These are phyloP conservation scores for Conus canariensis DNA, from an alignment of 2,888 invertebrate species.

Conservation along the genomic window DNA sequence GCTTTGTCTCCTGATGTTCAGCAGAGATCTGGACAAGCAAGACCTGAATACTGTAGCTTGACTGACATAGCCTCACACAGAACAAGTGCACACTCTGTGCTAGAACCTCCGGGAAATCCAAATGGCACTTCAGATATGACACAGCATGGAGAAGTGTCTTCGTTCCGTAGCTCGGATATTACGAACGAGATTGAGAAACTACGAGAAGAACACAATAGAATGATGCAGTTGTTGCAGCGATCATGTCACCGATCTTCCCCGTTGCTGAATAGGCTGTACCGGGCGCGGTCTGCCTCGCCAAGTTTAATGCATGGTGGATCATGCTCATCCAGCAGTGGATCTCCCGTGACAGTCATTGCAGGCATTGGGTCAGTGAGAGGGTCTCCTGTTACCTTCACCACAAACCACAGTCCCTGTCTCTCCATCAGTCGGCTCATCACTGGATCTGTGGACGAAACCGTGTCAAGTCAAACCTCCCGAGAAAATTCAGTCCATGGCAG, in stretches of 20 bases:
- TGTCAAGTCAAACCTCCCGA: not conserved
- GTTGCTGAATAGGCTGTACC: not conserved
- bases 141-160: not conserved
- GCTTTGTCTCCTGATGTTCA: not conserved
- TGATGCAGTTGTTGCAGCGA: constrained; percentile 64
- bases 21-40: not conserved
- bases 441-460: not conserved
- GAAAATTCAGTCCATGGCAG: not conserved
- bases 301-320: constrained; percentile 17
- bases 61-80: not conserved
- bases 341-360: constrained; percentile 49
- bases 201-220: constrained; percentile 65
- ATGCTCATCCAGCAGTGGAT: constrained; percentile 47
- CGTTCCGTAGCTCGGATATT: not conserved
- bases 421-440: not conserved
- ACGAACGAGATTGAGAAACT: constrained; percentile 67
- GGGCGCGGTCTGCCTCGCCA: constrained; percentile 18
- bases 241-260: constrained; percentile 39
- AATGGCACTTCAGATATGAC: not conserved
- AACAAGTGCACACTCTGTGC: not conserved
- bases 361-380: constrained; percentile 40
- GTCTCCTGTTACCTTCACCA: constrained; percentile 24
- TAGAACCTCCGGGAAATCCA: not conserved
- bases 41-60: not conserved
- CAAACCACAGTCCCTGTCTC: not conserved